Conservation (phyloP, 2,113 vertebrate species). For the Psammodynastes pulverulentus region DNA sequence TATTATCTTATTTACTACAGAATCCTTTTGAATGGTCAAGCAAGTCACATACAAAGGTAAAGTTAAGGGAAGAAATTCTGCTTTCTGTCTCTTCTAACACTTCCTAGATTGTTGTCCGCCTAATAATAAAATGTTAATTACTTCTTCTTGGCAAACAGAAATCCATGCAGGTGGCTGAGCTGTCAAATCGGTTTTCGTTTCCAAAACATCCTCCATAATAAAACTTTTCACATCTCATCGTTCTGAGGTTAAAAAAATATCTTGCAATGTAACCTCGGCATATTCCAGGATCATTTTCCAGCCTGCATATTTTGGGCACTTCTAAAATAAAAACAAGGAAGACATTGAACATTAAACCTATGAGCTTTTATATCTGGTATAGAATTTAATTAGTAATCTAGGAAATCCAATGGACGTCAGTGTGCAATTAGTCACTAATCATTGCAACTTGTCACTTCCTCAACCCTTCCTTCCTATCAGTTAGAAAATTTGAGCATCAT, state of each 20-base stretch:
- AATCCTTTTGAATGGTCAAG: not conserved
- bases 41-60: not conserved
- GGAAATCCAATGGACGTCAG: not conserved
- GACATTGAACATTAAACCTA: not conserved
- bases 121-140: slow-evolving; percentile 54
- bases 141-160: slow-evolving; percentile 80
- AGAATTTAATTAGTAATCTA: not conserved
- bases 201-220: slow-evolving; percentile 73
- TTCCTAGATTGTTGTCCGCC: too few species aligned
- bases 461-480: not conserved
- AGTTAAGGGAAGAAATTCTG: not conserved
- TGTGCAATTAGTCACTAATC: not conserved
- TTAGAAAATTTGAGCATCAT: not conserved
- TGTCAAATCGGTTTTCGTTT: slow-evolving; percentile 79
- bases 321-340: slow-evolving; percentile 64
- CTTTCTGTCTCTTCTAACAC: not conserved
- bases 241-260: slow-evolving; percentile 87
- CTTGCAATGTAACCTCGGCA: slow-evolving; percentile 66
- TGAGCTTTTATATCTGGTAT: rapidly evolving
- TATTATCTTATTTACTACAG: not conserved
- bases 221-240: slow-evolving; percentile 84
- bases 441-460: not conserved
- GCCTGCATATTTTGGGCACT: slow-evolving; percentile 81
- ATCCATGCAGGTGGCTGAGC: slow-evolving; percentile 72
- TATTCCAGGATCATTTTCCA: slow-evolving; percentile 67